Percentiles rank a stretch among this genome's conserved stretches.
Conservation (phyloP, 2,113 vertebrate species). For the Scolopax mira region DNA sequence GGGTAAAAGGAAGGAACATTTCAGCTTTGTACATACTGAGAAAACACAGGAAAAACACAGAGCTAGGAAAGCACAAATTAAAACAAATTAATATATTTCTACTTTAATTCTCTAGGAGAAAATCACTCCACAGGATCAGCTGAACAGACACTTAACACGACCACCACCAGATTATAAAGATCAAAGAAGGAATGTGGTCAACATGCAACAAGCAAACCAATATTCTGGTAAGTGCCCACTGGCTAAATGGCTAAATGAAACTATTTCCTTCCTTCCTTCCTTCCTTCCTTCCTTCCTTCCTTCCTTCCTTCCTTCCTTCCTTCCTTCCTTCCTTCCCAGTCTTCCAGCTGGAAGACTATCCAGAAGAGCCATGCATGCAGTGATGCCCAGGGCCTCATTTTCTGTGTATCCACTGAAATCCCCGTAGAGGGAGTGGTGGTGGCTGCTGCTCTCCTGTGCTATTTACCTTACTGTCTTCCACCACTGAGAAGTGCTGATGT, state of each 20-base stretch:
- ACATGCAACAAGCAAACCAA: conserved; percentile 78
- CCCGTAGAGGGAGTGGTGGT: background rate
- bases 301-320: background rate
- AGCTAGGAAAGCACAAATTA: background rate
- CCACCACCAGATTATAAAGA: conserved; percentile 97
- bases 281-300: background rate
- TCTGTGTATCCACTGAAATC: background rate
- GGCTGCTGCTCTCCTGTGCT: background rate
- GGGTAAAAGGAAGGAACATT: background rate
- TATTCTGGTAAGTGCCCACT: conserved; percentile 80
- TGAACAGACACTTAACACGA: conserved; percentile 89
- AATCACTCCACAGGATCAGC: conserved; percentile 84
- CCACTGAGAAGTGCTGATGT: background rate
- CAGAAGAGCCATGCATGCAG: background rate
- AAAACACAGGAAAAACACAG: background rate
- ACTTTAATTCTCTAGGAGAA: conserved; percentile 82
- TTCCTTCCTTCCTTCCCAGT: background rate
- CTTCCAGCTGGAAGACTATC: background rate
- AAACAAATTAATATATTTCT: background rate
- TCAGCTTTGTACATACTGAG: background rate
- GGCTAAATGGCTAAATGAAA: background rate
- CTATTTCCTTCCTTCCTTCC: background rate
- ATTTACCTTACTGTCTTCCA: background rate
- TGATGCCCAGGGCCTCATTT: background rate
- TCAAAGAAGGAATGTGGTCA: conserved; percentile 81